Base-by-base conservation (phyloP, 2,888 invertebrate species). In the Papilio elwesi region DNA sequence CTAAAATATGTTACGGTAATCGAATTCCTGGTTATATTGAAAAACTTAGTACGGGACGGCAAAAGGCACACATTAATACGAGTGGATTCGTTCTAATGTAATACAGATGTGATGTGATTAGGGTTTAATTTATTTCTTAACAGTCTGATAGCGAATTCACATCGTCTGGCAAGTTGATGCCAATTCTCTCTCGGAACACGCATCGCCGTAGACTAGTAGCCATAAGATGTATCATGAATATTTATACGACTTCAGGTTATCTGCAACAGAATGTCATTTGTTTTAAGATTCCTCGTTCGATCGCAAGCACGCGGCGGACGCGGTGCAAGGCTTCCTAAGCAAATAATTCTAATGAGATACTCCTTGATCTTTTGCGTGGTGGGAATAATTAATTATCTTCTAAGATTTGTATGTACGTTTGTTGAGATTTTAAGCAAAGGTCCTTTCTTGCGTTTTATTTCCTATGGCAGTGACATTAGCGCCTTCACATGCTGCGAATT, bases 1-100 rank as follows among this genome's bases (percentile, higher is more conserved):
- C 64, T 48, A n/a, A 47, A 47, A 55, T 48, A 65, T 53, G 65
- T 65, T 65, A 65, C 64, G 64, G 70, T 62, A 64, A 55, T 48
- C 64, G 36, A 15, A 69, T 70, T 53, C 53, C 26, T 64, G 70
- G 55, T 65, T 26, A 55, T n/a, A 15, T 52, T 38, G 12, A 36
- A 70, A 55, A 64, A 70, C 51, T 26, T 49, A 36, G 43, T 66
- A 15, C 15, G 36, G 15, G 10, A 38, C 6, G 15, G 51, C 10
- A 11, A 15, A 13, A 26, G 16, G 16, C 36, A 62, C 0, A 49
- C 12, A 64, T 48, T 1, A 48, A 16, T 55, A 55, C 53, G 16
- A 36, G 16, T 13, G 15, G 43, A 48, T 52, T 26, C 16, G 13
- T 59, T 59, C 51, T 47, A 70, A 11, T 52, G 26, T 49, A 36